Evolutionary conservation across 2,888 invertebrate species (phyloP).

Genomic region (Phasia obesa): DNA sequence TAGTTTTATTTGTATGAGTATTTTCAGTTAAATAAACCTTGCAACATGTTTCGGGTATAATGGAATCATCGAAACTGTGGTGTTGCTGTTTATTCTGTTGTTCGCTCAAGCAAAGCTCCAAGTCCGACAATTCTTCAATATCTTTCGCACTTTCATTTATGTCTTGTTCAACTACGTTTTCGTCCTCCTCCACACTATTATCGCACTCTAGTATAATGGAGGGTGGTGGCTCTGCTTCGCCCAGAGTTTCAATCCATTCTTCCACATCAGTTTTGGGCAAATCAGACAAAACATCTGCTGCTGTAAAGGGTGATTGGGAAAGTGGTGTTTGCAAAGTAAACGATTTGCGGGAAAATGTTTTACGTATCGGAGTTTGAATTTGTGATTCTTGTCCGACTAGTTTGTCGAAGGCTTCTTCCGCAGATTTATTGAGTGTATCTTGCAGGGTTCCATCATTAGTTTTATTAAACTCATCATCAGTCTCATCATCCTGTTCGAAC

Average conservation of each 20-base stretch:
- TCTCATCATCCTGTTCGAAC: slow-evolving; percentile 7
- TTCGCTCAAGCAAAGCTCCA: slow-evolving; percentile 44
- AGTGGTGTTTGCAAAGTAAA: slow-evolving; percentile 37
- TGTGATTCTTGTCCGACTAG: slow-evolving; percentile 74
- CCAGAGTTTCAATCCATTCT: slow-evolving; percentile 75
- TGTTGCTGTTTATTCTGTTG: slow-evolving; percentile 15
- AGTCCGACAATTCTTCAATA: slow-evolving; percentile 61
- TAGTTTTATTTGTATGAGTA: slow-evolving; percentile 3
- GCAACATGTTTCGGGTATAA: slow-evolving; percentile 74
- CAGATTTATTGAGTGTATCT: slow-evolving; percentile 59
- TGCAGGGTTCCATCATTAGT: slow-evolving; percentile 6
- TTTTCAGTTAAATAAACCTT: slow-evolving; percentile 52
- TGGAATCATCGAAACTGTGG: slow-evolving; percentile 51
- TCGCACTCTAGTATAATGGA: slow-evolving; percentile 60
- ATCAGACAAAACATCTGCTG: slow-evolving; percentile 69
- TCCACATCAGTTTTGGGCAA: slow-evolving; percentile 75
- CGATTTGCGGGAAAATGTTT: slow-evolving; percentile 68
- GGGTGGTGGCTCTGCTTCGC: slow-evolving; percentile 51
- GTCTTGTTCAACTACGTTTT: slow-evolving; percentile 20
- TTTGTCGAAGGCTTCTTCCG: slow-evolving; percentile 75
- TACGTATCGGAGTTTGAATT: slow-evolving; percentile 66
- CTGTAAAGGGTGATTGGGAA: slow-evolving; percentile 64
- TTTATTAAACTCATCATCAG: background rate
- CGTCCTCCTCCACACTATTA: slow-evolving; percentile 4
- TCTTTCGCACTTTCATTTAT: slow-evolving; percentile 57